These are phyloP conservation scores for Daptonema setosum DNA, from an alignment of 2,888 invertebrate species.

Conservation along the genomic window DNA sequence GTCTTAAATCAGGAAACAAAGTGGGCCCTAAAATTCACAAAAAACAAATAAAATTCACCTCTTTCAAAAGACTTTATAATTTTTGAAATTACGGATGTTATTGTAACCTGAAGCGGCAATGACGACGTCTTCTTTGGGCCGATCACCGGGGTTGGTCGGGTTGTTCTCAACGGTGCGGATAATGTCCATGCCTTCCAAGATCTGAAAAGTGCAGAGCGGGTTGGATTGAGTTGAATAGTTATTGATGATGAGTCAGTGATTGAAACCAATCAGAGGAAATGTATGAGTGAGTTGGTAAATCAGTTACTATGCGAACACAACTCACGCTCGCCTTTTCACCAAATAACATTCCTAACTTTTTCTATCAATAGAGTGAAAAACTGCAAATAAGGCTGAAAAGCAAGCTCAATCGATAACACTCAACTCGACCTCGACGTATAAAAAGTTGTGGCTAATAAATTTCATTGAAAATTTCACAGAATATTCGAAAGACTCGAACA, in stretches of 20 bases:
- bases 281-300: too few relatives aligned
- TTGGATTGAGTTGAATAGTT: neutral
- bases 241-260: neutral
- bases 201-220: conserved; percentile 30
- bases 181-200: conserved; percentile 55
- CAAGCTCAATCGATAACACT: too few relatives aligned
- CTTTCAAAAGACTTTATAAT: neutral
- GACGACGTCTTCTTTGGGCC: conserved; percentile 43
- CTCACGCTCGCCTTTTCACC: too few relatives aligned
- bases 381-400: too few relatives aligned
- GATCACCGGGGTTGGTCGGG: conserved; percentile 52
- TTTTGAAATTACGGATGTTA: too few relatives aligned
- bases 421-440: too few relatives aligned
- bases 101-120: conserved; percentile 47
- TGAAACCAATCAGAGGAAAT: neutral
- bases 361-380: too few relatives aligned
- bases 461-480: too few relatives aligned
- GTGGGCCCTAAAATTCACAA: neutral
- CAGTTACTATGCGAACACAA: too few relatives aligned
- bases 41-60: neutral
- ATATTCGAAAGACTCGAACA: too few relatives aligned
- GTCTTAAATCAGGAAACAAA: neutral
- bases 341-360: too few relatives aligned
- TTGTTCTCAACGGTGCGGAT: conserved; percentile 58
- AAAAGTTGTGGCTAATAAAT: too few relatives aligned